phyloP scores from a whole-genome alignment of 2,888 invertebrate species.

The Chaitophorus viminalis region DNA sequence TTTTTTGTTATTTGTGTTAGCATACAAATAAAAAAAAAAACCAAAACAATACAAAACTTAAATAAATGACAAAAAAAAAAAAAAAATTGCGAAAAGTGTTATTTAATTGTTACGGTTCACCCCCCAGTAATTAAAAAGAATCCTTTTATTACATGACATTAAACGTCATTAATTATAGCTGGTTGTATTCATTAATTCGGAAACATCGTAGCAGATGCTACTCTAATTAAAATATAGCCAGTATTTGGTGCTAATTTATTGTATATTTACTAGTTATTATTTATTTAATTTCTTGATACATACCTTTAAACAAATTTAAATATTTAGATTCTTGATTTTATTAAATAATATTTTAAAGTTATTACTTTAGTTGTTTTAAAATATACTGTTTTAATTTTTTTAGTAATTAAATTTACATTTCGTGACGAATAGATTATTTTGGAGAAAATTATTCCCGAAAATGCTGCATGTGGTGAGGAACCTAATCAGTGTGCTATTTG shows the following conservation, averaged over 20 bases:
- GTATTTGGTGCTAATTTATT: slow-evolving; percentile 35
- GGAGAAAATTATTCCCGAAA: not conserved
- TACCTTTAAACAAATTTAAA: not conserved
- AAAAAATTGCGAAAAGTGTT: slow-evolving; percentile 51
- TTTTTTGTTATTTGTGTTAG: slow-evolving; percentile 46
- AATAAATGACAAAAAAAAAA: slow-evolving; percentile 32
- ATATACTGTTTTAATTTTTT: not conserved
- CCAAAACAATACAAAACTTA: slow-evolving; percentile 31
- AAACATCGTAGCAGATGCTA: slow-evolving; percentile 42
- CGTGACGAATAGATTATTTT: not conserved
- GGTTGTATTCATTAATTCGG: slow-evolving; percentile 54
- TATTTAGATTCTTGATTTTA: too few species aligned
- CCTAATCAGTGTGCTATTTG: not conserved
- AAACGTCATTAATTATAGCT: slow-evolving; percentile 56
- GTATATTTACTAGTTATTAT: not conserved
- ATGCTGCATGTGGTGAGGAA: not conserved
- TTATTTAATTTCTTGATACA: not conserved
- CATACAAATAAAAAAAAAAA: slow-evolving; percentile 34
- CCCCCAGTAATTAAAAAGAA: slow-evolving; percentile 50
- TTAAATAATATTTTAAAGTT: not conserved
- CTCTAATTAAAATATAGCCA: slow-evolving; percentile 44
- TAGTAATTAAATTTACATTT: not conserved
- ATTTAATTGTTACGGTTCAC: slow-evolving; percentile 57
- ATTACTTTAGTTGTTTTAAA: not conserved
- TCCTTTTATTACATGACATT: slow-evolving; percentile 56